Conservation (phyloP, 37 sponge, comb jelly and placozoan genomes). For the Geodia barretti region DNA sequence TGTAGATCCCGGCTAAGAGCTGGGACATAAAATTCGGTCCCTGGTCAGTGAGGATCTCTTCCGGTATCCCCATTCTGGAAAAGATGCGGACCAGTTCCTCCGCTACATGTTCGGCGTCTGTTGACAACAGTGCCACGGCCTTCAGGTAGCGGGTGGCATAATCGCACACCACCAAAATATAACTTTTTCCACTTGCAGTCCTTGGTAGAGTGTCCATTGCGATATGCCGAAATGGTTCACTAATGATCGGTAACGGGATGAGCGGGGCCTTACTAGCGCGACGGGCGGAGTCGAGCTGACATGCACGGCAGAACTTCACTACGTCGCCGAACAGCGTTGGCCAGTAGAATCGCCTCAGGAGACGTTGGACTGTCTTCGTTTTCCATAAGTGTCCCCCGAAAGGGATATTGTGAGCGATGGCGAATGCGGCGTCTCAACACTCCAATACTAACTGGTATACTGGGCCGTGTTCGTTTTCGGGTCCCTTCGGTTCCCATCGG, state of each 20-base stretch:
- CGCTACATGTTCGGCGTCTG: conserved; percentile 51
- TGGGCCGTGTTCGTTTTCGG: too few species aligned
- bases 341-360: conserved; percentile 53
- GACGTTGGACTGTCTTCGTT: conserved; percentile 48
- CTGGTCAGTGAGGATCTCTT: conserved; percentile 63
- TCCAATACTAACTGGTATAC: conserved; percentile 59
- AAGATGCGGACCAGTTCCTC: conserved; percentile 47
- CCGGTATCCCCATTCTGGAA: conserved; percentile 51
- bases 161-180: conserved; percentile 51
- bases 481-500: too few species aligned
- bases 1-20: conserved; percentile 29
- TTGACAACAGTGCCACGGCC: conserved; percentile 38
- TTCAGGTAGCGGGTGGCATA: conserved; percentile 68
- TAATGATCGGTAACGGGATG: conserved; percentile 48
- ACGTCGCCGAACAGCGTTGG: conserved; percentile 53
- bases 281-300: conserved; percentile 20
- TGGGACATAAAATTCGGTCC: conserved; percentile 45
- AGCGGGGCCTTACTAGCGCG: conserved; percentile 38
- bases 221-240: conserved; percentile 49
- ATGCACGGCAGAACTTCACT: conserved; percentile 26
- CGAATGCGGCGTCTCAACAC: conserved; percentile 18
- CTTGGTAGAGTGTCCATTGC: conserved; percentile 65
- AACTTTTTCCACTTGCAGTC: conserved; percentile 35
- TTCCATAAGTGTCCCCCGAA: conserved; percentile 57
- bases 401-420: conserved; percentile 46